These are phyloP conservation scores for Cariama cristata DNA, from an alignment of 2,113 vertebrate genomes.

Conservation along the genomic window DNA sequence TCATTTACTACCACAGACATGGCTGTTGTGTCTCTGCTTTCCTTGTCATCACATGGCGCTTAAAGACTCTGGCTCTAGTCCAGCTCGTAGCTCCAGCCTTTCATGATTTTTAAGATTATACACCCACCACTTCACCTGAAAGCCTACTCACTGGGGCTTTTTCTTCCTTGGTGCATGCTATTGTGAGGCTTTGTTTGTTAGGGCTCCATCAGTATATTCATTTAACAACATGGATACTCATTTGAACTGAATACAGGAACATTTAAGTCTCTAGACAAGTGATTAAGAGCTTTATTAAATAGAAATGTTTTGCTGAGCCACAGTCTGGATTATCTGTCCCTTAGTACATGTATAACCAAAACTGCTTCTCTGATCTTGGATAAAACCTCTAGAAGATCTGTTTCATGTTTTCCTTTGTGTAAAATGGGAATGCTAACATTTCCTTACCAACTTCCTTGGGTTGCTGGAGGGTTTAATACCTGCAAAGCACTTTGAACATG, in stretches of 20 bases:
- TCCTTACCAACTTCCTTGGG: constrained; percentile 24
- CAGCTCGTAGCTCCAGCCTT: not conserved
- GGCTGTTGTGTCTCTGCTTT: not conserved
- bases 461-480: constrained; percentile 23
- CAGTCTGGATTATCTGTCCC: constrained; percentile 1
- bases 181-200: not conserved
- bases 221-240: not conserved
- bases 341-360: constrained; percentile 21
- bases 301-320: constrained; percentile 26
- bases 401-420: constrained; percentile 25
- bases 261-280: constrained; percentile 7
- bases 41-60: not conserved
- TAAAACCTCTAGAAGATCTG: constrained; percentile 15
- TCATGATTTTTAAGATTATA: not conserved
- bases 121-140: not conserved
- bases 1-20: not conserved
- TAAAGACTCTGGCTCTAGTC: not conserved
- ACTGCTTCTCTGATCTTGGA: constrained; percentile 33
- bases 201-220: not conserved
- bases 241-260: not conserved
- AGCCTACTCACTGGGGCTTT: not conserved
- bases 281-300: constrained; percentile 49
- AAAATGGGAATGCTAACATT: constrained; percentile 27
- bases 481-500: constrained; percentile 4
- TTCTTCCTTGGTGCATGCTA: not conserved